Base-by-base conservation (phyloP, 2,113 vertebrate genomes). In the Romanogobio albipinnatus region DNA sequence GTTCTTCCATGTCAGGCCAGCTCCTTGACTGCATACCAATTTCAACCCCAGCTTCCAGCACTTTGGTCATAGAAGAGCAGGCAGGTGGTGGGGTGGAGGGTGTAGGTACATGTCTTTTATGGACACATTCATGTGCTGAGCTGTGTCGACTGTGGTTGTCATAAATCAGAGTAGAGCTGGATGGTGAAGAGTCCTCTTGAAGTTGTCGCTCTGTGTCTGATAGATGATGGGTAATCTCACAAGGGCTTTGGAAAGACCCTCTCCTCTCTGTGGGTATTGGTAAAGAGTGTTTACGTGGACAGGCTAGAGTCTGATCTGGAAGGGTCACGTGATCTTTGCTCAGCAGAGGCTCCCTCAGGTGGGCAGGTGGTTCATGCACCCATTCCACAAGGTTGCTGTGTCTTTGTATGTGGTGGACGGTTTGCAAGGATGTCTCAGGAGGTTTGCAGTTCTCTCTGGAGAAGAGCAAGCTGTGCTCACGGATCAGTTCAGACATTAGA, bases 231-330 rank as follows among this genome's bases (percentile, higher is more conserved):
- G 36, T 43, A 15, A 75, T 83, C 4, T 86, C n/a, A 89, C 90
- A 33, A 36, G 39, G 71, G 86, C 84, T 89, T 82, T 81, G 86
- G 19, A 58, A 39, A 17, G 81, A 89, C 33, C 19, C 29, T 59
- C 49, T 68, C n/a, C 15, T 66, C 64, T 93, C 92, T 0, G 89
- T 49, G 9, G 92, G 92, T 17, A 94, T 91, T 3, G 93, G 93
- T 87, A 94, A 83, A 9, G 93, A 94, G 70, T 93, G 88, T 85
- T 93, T 92, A 22, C 91, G 91, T 45, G 90, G 87, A 87, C 92
- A 94, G 7, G 90, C 86, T 9, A 56, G 0, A 29, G 89, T 85
- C 43, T 85, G 79, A 26, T 53, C n/a, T 29, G 86, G 87, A 73
- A 86, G 76, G 17, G 22, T 81, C 53, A 84, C 87, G 8, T 64